These are phyloP conservation scores for Hypolimnas misippus DNA, from an alignment of 2,888 invertebrate species.

Conservation along the genomic window DNA sequence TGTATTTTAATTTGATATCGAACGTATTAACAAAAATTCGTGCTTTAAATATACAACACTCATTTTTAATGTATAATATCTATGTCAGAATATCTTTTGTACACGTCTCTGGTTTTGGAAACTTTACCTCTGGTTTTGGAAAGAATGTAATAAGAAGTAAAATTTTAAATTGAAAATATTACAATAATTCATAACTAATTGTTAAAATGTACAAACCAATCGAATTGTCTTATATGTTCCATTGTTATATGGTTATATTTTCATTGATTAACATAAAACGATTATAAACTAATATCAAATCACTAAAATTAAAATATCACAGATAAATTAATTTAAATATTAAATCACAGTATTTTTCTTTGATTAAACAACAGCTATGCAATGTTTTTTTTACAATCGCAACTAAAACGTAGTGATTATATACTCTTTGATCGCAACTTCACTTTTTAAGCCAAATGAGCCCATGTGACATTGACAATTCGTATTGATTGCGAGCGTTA, in stretches of 20 bases:
- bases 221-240: conserved; percentile 64
- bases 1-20: no score
- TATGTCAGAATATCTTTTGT: no score
- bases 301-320: neutral
- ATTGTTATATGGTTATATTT: conserved; percentile 44
- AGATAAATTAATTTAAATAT: neutral
- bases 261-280: neutral
- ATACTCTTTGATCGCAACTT: neutral
- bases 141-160: neutral
- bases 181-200: neutral
- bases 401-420: no score
- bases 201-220: conserved; percentile 57
- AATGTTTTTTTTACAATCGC: neutral
- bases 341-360: neutral
- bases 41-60: no score
- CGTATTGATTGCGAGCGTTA: no score
- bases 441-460: no score
- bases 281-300: neutral
- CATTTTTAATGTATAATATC: no score
- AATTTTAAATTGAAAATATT: neutral
- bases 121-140: no score
- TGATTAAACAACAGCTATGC: neutral
- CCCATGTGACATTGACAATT: no score
- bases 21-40: neutral
- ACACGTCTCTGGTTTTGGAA: no score